Evolutionary conservation across 2,888 invertebrate genomes (phyloP).

Genomic region (Stomorhina lunata): DNA sequence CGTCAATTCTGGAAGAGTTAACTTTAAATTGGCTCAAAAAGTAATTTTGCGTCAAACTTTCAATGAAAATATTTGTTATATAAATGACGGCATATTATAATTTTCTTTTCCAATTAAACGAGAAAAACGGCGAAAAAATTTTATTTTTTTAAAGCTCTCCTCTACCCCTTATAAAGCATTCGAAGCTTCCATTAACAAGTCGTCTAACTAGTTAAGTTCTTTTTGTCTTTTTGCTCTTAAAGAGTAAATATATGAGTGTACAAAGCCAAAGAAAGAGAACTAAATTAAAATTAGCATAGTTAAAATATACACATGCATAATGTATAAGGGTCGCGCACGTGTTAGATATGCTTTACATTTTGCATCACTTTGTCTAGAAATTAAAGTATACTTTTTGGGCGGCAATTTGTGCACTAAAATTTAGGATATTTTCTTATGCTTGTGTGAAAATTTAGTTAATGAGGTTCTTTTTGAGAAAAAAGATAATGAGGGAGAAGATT

Average conservation of each 20-base stretch:
- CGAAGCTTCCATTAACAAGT: conserved; percentile 44
- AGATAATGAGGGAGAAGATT: background rate
- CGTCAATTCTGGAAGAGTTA: too few relatives aligned
- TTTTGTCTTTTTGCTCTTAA: background rate
- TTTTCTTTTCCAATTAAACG: background rate
- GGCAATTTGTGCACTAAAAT: background rate
- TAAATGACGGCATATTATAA: conserved; percentile 32
- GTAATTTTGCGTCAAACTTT: too few relatives aligned
- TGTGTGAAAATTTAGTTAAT: background rate
- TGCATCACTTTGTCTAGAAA: background rate
- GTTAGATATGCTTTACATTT: background rate
- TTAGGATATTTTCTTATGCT: background rate
- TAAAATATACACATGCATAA: conserved; percentile 18
- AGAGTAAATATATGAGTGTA: background rate
- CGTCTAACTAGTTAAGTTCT: background rate
- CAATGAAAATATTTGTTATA: background rate
- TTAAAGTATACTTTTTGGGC: background rate
- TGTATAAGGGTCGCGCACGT: background rate
- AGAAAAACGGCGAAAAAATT: background rate
- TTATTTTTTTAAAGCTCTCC: too few relatives aligned
- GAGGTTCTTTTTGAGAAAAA: background rate
- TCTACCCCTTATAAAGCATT: too few relatives aligned
- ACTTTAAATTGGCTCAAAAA: too few relatives aligned
- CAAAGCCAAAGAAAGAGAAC: background rate
- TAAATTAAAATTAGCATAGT: conserved; percentile 60